Evolutionary conservation across 1,140 invertebrate genomes (phyloP), one percentile per base, ranked within the genome.

Genomic region (Littorina saxatilis): DNA sequence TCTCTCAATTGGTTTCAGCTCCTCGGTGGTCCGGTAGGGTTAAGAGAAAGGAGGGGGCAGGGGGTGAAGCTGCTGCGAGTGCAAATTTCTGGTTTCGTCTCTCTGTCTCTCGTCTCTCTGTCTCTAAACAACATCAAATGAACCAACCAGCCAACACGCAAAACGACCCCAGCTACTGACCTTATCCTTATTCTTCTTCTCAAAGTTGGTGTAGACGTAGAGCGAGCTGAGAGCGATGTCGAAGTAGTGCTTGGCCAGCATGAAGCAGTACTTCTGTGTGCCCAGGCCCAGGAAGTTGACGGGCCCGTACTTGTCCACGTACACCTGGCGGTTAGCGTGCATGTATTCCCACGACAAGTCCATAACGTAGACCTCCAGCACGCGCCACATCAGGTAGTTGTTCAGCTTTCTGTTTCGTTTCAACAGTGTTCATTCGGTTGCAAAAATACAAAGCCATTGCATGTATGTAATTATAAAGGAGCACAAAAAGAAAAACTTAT

Each of bases 311-410:
- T 94, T 85, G 79, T 94, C 92, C 74, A 91, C 91, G 75, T 91
- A 90, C 84, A 94, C 94, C 32, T 93, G 89, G 84, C 94, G 90
- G 68, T 93, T 85, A n/a, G 93, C 92, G 39, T 94, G 91, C 29
- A 93, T 91, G 86, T 93, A 95, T 52, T 93, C 91, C 81, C 92
- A 89, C 0, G 94, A 94, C 75, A 95, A 88, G 85, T 94, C 95
- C 20, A 94, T 93, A 13, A 94, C 88, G 88, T 94, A 95, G n/a
- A 91, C 88, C 11, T 92, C 88, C 11, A 94, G 93, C 11, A 95
- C 88, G 73, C 93, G 93, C 94, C 94, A 95, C 83, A 95, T 94
- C 43, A 95, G 84, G 86, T 95, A 95, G 85, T 94, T 94, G 87
- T 95, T 95, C 77, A 95, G 83, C 27, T 92, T 91, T 81, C 94